These are phyloP conservation scores for Limanda limanda DNA, from an alignment of 2,113 vertebrate species.

Conservation along the genomic window DNA sequence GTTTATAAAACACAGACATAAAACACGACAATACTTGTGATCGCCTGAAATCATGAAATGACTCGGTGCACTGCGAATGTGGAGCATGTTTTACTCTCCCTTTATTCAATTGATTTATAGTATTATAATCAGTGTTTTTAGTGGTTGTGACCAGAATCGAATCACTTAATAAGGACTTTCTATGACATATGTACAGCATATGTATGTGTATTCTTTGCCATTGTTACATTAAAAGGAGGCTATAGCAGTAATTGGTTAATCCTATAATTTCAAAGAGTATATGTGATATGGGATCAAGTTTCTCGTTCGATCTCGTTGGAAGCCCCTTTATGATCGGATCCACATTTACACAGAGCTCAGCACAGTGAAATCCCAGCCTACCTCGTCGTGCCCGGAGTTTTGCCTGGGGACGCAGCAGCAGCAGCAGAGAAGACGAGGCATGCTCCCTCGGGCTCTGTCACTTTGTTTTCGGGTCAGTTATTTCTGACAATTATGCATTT, in stretches of 20 bases:
- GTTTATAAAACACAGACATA: background rate
- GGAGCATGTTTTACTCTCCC: no score
- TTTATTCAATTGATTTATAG: no score
- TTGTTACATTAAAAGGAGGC: background rate
- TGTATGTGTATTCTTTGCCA: background rate
- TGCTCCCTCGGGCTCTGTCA: slow-evolving; percentile 42
- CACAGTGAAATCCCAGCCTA: slow-evolving; percentile 25
- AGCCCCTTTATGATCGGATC: background rate
- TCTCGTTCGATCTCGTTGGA: background rate
- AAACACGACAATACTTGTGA: background rate
- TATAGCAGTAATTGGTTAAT: background rate
- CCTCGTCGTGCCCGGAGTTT: slow-evolving; percentile 64
- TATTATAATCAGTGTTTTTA: no score
- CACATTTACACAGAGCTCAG: background rate
- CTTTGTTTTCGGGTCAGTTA: slow-evolving; percentile 67
- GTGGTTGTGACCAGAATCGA: no score
- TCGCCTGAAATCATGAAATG: background rate
- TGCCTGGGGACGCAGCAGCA: slow-evolving; percentile 58
- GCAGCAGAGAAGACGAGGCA: slow-evolving; percentile 66
- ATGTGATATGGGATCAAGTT: background rate
- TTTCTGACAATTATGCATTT: slow-evolving; percentile 43
- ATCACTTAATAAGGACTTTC: background rate
- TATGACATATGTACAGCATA: background rate
- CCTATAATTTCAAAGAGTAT: background rate
- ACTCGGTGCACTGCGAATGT: background rate